A percentile compares a stretch with the other conserved stretches of the same genome.
These are phyloP conservation scores for Trachymyrmex cornetzi DNA, from an alignment of 1,140 invertebrate genomes.

Conservation along the genomic window DNA sequence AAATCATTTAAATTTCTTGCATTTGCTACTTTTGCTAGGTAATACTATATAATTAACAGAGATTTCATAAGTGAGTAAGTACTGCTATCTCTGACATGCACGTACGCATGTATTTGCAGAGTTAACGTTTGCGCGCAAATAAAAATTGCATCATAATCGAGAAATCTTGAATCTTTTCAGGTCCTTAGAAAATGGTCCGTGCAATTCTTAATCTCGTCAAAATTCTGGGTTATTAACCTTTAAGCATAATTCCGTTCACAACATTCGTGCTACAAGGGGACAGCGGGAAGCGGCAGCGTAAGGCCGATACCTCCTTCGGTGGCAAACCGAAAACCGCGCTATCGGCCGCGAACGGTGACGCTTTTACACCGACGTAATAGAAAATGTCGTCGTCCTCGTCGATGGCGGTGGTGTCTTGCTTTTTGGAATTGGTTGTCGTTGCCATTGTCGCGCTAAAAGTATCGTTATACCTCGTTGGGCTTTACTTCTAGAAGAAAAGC, in stretches of 20 bases:
- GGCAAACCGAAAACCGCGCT: slow-evolving; percentile 92
- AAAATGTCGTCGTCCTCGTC: slow-evolving; percentile 81
- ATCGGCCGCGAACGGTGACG: slow-evolving; percentile 91
- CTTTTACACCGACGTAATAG: slow-evolving; percentile 92
- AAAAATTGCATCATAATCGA: neutral
- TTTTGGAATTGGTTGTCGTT: slow-evolving; percentile 75
- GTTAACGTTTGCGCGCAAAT: neutral
- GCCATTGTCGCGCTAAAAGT: slow-evolving; percentile 66
- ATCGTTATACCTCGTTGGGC: slow-evolving; percentile 80
- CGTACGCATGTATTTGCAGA: neutral
- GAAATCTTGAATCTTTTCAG: neutral
- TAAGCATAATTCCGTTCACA: slow-evolving; percentile 91
- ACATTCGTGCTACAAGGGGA: slow-evolving; percentile 87
- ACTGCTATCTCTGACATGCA: neutral
- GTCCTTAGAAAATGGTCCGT: too few species aligned
- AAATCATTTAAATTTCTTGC: neutral
- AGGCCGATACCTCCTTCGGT: slow-evolving; percentile 89
- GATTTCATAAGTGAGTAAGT: neutral
- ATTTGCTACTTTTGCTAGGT: neutral
- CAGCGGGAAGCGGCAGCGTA: slow-evolving; percentile 90
- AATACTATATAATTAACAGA: neutral
- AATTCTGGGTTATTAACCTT: slow-evolving; percentile 83
- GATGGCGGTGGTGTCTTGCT: slow-evolving; percentile 72
- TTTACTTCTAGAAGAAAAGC: slow-evolving; percentile 84
- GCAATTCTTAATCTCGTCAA: neutral